phyloP scores from a whole-genome alignment of 2,113 vertebrate genomes.

The Mellivora capensis region DNA sequence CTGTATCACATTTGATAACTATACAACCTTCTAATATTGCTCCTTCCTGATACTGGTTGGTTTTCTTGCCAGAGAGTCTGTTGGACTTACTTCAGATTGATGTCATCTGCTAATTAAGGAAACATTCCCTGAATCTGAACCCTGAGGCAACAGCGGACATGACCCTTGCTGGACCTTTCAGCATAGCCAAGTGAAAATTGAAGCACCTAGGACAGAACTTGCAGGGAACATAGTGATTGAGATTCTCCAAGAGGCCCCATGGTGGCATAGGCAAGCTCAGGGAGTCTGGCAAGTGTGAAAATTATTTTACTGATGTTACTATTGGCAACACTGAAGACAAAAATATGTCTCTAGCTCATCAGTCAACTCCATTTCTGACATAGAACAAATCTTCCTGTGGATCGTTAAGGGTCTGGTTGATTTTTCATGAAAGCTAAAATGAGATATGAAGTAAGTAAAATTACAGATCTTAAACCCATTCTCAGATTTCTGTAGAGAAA shows the following conservation, averaged over 20 bases:
- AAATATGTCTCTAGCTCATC: background rate
- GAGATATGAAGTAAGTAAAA: background rate
- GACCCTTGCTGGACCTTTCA: background rate
- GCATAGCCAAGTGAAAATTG: background rate
- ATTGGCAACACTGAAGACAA: background rate
- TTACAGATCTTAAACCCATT: background rate
- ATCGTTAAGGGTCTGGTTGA: background rate
- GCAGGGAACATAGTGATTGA: background rate
- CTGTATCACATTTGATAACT: background rate
- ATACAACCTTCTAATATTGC: background rate
- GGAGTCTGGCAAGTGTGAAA: background rate
- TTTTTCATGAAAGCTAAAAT: conserved; percentile 33
- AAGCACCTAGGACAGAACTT: background rate
- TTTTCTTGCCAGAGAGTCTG: conserved; percentile 28
- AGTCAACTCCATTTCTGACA: conserved; percentile 8
- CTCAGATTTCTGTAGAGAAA: background rate
- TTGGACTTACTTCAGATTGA: conserved; percentile 34
- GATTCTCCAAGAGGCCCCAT: background rate
- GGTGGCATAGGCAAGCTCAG: background rate
- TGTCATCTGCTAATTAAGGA: conserved; percentile 44
- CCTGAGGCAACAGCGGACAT: conserved; percentile 2
- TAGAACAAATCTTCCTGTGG: background rate
- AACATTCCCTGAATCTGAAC: conserved; percentile 29
- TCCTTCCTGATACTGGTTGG: conserved; percentile 13
- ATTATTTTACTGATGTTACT: background rate